Percentiles rank a stretch among this genome's conserved stretches.
These are phyloP conservation scores for Globodera rostochiensis DNA, from an alignment of 1,140 invertebrate genomes.

Conservation along the genomic window DNA sequence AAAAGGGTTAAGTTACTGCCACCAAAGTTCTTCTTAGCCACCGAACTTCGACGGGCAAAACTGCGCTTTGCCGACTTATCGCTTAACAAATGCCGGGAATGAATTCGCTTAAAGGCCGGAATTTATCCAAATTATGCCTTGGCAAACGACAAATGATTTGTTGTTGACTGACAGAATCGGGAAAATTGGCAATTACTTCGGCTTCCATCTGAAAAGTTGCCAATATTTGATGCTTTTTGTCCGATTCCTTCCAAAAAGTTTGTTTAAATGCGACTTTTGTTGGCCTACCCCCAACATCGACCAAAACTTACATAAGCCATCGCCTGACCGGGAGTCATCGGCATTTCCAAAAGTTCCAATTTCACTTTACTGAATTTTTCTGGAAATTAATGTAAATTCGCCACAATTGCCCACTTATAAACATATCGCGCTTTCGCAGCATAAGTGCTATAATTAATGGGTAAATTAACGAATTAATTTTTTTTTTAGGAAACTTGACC, in stretches of 20 bases:
- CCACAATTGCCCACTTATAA: slow-evolving; percentile 12
- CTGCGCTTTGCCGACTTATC: slow-evolving; percentile 28
- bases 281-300: background rate
- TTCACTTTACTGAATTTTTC: slow-evolving; percentile 23
- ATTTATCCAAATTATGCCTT: slow-evolving; percentile 3
- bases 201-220: slow-evolving; percentile 15
- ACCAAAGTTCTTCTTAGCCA: slow-evolving; percentile 15
- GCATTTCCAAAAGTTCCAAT: slow-evolving; percentile 26
- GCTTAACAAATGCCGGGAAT: slow-evolving; percentile 1
- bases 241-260: background rate
- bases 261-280: no score
- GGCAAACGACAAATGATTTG: slow-evolving; percentile 22
- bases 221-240: background rate
- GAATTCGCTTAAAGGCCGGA: background rate
- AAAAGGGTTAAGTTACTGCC: background rate
- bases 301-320: slow-evolving; percentile 8
- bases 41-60: slow-evolving; percentile 21
- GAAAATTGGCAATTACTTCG: slow-evolving; percentile 30
- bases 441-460: background rate
- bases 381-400: background rate
- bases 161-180: slow-evolving; percentile 10
- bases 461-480: no score
- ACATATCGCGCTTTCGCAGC: slow-evolving; percentile 25
- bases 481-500: no score
- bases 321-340: slow-evolving; percentile 24